These are phyloP conservation scores for Ceratina calcarata DNA, from an alignment of 1,140 invertebrate species.

Conservation along the genomic window DNA sequence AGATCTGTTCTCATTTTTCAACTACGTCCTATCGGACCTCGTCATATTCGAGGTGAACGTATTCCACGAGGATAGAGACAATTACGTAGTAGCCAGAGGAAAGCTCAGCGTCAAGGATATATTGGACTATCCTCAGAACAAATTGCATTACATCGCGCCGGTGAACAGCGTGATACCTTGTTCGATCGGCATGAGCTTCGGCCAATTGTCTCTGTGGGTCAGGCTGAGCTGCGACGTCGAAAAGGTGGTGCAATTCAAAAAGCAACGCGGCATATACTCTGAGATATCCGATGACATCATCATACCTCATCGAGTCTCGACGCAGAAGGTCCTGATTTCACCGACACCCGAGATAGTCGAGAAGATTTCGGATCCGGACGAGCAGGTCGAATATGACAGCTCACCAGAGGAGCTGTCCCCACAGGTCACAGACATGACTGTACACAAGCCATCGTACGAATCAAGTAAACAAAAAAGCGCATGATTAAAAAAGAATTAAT, in stretches of 20 bases:
- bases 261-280: conserved; percentile 18
- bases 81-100: conserved; percentile 60
- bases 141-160: conserved; percentile 68
- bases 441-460: not conserved
- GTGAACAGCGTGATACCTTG: conserved; percentile 59
- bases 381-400: no score
- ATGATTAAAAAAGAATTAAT: not conserved
- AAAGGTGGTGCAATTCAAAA: conserved; percentile 65
- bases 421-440: not conserved
- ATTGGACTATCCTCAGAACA: conserved; percentile 74
- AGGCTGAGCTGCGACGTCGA: conserved; percentile 69
- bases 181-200: conserved; percentile 59
- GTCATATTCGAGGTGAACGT: conserved; percentile 68
- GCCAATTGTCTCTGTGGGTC: conserved; percentile 73
- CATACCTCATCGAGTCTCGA: no score
- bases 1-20: conserved; percentile 67
- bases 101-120: conserved; percentile 70
- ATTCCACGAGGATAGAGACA: conserved; percentile 39
- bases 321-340: no score
- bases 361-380: no score
- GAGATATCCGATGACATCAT: not conserved
- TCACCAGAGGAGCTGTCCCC: no score
- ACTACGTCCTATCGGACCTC: conserved; percentile 56
- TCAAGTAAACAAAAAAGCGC: not conserved
- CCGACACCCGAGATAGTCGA: no score